Percentiles rank a stretch among this genome's conserved stretches.
phyloP scores from a whole-genome alignment of 2,113 vertebrate genomes.

The Platichthys stellatus region DNA sequence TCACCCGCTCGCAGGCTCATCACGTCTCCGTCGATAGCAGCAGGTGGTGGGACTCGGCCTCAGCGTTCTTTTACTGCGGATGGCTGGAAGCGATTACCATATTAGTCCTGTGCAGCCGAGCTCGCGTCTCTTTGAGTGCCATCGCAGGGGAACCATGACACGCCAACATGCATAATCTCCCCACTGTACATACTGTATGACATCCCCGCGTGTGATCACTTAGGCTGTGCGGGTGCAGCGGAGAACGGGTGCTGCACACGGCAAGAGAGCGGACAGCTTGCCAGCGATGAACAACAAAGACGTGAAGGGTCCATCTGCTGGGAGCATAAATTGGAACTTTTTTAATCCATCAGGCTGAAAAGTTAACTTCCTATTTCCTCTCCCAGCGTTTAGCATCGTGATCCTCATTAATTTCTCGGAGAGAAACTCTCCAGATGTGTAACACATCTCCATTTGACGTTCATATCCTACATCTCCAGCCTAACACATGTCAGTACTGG shows the following conservation, averaged over 20 bases:
- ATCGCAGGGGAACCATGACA: constrained; percentile 28
- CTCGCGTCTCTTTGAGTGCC: constrained; percentile 15
- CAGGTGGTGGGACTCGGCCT: constrained; percentile 29
- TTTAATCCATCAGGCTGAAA: constrained; percentile 36
- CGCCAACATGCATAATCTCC: constrained; percentile 36
- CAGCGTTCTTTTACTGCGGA: constrained; percentile 20
- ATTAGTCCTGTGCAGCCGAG: constrained; percentile 17
- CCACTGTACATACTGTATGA: neutral
- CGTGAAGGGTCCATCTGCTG: constrained; percentile 55
- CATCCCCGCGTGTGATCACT: constrained; percentile 19
- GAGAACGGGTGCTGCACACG: neutral
- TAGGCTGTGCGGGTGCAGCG: neutral
- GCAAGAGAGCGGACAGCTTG: constrained; percentile 33
- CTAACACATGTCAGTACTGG: neutral
- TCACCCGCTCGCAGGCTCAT: constrained; percentile 36
- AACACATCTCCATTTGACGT: neutral
- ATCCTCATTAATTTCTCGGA: constrained; percentile 28
- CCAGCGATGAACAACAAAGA: constrained; percentile 40
- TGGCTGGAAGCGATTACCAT: constrained; percentile 29
- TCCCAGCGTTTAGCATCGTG: constrained; percentile 10
- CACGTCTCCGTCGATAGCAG: constrained; percentile 31
- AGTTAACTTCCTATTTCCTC: constrained; percentile 24
- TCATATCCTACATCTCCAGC: neutral
- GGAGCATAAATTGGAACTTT: constrained; percentile 40
- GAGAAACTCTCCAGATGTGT: constrained; percentile 8